Base-by-base conservation (phyloP, 2,888 invertebrate species). In the Rutpela maculata region DNA sequence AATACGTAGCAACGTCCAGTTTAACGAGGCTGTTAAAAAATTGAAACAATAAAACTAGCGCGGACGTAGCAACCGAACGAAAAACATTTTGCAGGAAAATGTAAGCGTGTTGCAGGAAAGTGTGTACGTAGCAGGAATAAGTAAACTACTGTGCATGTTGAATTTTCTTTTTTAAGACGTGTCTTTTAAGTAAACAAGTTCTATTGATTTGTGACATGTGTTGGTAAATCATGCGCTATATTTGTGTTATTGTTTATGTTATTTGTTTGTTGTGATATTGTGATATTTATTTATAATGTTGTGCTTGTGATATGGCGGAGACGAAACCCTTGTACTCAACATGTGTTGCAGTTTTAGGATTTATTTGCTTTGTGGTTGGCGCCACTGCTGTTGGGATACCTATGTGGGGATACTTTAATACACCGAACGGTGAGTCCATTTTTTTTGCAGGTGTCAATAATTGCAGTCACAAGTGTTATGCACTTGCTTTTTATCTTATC, bases 321-420 rank as follows among this genome's bases (percentile, higher is more conserved):
- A 80, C 78, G 87, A 93, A 93, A 90, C 93, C 92, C 86, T 90
- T 93, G 87, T 94, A 94, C 91, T 93, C 94, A 83, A 92, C 93
- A 90, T 92, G 92, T 86, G 94, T 94, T 83, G 94, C 94, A 78
- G 91, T 92, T 83, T 91, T 94, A 84, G 95, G 95, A 87, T 95
- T 95, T 89, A 92, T 95, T 83, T 95, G 95, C 88, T 95, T 96
- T 88, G 94, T 95, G 79, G 92, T 97, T 84, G 96, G 96, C 86
- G 95, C 96, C 77, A 94, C 95, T 60, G 95, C 96, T 69, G 94
- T 96, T 70, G 96, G 95, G 81, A 92, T 96, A 86, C 97, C 97
- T 66, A 93, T 95, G 86, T 97, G 97, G 97, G 97, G 96, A 79
- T 94, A 96, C 89, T 97, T 95, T 90, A 93, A 93, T 87, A 94